phyloP scores from a whole-genome alignment of 2,797 vertebrate species.

The Echiichthys vipera region DNA sequence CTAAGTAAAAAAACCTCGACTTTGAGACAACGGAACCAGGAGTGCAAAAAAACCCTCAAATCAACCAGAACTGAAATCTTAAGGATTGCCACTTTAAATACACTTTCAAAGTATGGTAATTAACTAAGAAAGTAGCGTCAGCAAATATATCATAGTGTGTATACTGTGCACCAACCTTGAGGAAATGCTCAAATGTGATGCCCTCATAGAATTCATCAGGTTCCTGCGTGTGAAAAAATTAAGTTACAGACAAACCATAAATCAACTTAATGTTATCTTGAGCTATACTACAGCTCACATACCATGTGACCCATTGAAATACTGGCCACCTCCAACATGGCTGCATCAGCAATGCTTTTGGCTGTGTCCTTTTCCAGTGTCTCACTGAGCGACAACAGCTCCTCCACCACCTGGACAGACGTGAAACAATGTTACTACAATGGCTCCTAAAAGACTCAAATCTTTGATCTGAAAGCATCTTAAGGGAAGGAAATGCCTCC shows the following conservation, averaged over 20 bases:
- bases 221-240: conserved; percentile 79
- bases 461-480: background rate
- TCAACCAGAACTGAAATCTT: no score
- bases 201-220: conserved; percentile 95
- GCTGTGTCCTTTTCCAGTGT: conserved; percentile 89
- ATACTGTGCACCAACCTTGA: conserved; percentile 87
- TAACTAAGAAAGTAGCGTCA: background rate
- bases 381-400: conserved; percentile 92
- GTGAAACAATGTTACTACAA: background rate
- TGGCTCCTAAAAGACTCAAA: background rate
- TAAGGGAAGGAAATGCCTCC: background rate
- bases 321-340: conserved; percentile 97
- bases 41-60: no score
- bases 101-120: background rate
- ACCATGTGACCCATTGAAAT: conserved; percentile 95
- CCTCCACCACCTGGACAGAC: conserved; percentile 90
- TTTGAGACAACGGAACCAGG: no score
- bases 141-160: background rate
- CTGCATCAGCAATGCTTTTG: conserved; percentile 93
- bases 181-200: conserved; percentile 96
- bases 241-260: background rate
- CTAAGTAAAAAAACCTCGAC: no score
- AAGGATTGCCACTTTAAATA: no score
- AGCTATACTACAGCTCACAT: conserved; percentile 12
- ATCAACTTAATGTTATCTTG: background rate